Conservation (phyloP, 1,140 invertebrate species). For the Drosophila truncata region DNA sequence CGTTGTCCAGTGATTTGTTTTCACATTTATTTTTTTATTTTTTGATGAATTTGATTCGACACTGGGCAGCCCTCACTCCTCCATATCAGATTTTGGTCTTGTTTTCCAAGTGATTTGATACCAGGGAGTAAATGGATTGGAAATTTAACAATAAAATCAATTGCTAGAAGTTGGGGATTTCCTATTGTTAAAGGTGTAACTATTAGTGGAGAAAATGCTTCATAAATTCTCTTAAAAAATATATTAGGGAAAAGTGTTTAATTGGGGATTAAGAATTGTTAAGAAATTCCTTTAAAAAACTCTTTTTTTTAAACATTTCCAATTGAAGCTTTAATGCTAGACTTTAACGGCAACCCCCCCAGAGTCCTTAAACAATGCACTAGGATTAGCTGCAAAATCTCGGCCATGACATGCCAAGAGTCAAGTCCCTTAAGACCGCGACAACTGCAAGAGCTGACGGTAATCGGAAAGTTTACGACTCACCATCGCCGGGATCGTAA, state of each 20-base stretch:
- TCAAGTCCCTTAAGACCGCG: constrained; percentile 1
- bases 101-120: constrained; percentile 18
- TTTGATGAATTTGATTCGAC: constrained; percentile 17
- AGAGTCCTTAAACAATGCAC: neutral
- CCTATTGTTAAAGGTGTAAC: neutral
- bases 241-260: neutral
- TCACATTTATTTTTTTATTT: constrained; percentile 1
- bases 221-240: neutral
- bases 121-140: constrained; percentile 13
- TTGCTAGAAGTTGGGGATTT: neutral
- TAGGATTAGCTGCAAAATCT: constrained; percentile 11
- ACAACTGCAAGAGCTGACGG: constrained; percentile 23
- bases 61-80: neutral
- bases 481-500: constrained; percentile 85
- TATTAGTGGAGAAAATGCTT: neutral
- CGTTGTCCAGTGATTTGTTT: neutral
- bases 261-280: no score
- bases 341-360: neutral
- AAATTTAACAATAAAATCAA: constrained; percentile 12
- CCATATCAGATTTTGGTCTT: constrained; percentile 7
- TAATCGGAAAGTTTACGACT: constrained; percentile 67
- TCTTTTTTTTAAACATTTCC: neutral
- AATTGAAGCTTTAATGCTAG: no score
- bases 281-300: no score
- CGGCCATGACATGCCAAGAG: neutral